phyloP scores from a whole-genome alignment of 2,113 vertebrate species.

The Sphyrna mokarran region DNA sequence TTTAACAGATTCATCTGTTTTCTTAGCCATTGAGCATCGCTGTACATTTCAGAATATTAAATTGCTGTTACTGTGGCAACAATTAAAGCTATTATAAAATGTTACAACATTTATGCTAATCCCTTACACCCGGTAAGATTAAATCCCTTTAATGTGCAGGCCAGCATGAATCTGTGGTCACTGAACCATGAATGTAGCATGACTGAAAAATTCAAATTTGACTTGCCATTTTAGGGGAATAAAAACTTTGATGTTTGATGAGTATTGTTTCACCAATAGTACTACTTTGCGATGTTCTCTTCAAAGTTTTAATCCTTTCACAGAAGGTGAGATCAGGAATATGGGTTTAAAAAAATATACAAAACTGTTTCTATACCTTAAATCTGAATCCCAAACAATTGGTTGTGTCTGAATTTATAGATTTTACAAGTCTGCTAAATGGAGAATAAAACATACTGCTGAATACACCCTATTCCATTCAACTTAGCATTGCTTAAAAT shows the following conservation, averaged over 20 bases:
- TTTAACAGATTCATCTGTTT: not conserved
- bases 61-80: constrained; percentile 8
- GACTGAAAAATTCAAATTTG: not conserved
- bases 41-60: not conserved
- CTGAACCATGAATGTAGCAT: not conserved
- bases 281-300: not conserved
- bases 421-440: not conserved
- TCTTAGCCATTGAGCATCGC: not conserved
- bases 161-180: not conserved
- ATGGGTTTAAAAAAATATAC: not conserved
- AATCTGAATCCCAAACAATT: constrained; percentile 6
- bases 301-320: not conserved
- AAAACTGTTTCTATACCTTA: no score
- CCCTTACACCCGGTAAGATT: constrained; percentile 1
- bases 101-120: constrained; percentile 28
- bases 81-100: constrained; percentile 19
- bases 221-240: constrained; percentile 5
- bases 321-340: not conserved
- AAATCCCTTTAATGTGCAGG: constrained; percentile 10
- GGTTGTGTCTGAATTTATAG: not conserved
- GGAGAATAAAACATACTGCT: not conserved
- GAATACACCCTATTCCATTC: not conserved
- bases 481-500: not conserved
- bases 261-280: constrained; percentile 17
- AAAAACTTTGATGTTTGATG: constrained; percentile 6